A percentile compares a stretch with the other conserved stretches of the same genome.
Conservation (phyloP, 2,888 invertebrate species). For the Panorpa germanica region DNA sequence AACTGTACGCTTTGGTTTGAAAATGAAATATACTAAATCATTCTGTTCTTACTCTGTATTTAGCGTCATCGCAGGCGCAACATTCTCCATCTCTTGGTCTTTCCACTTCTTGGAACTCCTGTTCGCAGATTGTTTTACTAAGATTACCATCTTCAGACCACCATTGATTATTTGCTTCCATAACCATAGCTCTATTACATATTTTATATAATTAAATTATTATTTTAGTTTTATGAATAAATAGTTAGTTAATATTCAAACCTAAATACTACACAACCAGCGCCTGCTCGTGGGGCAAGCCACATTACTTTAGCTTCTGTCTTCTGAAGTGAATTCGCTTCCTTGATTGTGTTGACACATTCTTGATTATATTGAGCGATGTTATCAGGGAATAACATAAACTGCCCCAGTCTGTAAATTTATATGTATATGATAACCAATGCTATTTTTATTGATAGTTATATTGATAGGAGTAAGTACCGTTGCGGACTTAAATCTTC, state of each 20-base stretch:
- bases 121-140: constrained; percentile 61
- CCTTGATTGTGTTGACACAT: constrained; percentile 70
- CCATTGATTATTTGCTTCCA: constrained; percentile 65
- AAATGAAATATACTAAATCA: constrained; percentile 9
- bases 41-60: constrained; percentile 54
- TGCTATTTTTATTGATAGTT: too few relatives aligned
- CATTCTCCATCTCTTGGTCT: constrained; percentile 41
- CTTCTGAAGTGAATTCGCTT: constrained; percentile 61
- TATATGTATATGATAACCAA: too few relatives aligned
- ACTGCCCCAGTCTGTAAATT: constrained; percentile 28
- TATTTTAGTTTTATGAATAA: too few relatives aligned
- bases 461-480: too few relatives aligned
- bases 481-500: too few relatives aligned
- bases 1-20: background rate
- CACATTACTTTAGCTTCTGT: constrained; percentile 76
- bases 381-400: constrained; percentile 34
- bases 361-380: constrained; percentile 54
- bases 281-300: constrained; percentile 70
- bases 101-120: constrained; percentile 36
- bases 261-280: constrained; percentile 76
- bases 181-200: constrained; percentile 72
- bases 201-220: too few relatives aligned
- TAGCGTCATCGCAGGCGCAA: constrained; percentile 92
- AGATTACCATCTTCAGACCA: constrained; percentile 77
- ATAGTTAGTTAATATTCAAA: too few relatives aligned